Conservation (phyloP, 2,888 invertebrate genomes). For the Drosophila nr. perissopoda region DNA sequence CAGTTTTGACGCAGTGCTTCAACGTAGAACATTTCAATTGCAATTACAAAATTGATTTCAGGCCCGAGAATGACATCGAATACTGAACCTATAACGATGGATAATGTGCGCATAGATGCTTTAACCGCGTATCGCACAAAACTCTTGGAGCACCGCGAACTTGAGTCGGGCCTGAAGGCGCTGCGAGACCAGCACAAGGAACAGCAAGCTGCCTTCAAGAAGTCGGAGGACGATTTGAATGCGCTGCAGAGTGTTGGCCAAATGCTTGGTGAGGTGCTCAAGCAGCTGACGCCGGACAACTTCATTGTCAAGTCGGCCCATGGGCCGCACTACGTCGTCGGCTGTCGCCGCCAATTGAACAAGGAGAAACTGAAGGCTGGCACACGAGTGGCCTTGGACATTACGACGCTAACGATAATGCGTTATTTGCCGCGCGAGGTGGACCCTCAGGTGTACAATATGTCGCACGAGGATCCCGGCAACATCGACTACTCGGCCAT, state of each 20-base stretch:
- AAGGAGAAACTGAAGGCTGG: slow-evolving; percentile 97
- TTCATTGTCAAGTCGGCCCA: slow-evolving; percentile 99
- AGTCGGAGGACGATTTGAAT: slow-evolving; percentile 99
- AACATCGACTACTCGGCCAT: slow-evolving; percentile 97
- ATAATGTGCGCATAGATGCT: slow-evolving; percentile 88
- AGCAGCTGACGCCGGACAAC: slow-evolving; percentile 99
- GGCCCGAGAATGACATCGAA: slow-evolving; percentile 26
- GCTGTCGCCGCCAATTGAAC: slow-evolving; percentile 97
- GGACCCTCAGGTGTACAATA: slow-evolving; percentile 99
- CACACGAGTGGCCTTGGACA: slow-evolving; percentile 98
- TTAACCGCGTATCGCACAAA: slow-evolving; percentile 96
- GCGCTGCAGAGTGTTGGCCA: slow-evolving; percentile 99
- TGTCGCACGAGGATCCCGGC: slow-evolving; percentile 99
- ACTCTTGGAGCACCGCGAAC: slow-evolving; percentile 96
- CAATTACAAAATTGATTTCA: slow-evolving; percentile 28
- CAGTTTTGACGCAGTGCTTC: slow-evolving; percentile 32
- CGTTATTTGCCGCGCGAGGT: slow-evolving; percentile 98
- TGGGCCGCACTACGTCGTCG: slow-evolving; percentile 99
- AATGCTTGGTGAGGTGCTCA: slow-evolving; percentile 99
- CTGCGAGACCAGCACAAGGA: slow-evolving; percentile 97
- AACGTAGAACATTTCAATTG: slow-evolving; percentile 5
- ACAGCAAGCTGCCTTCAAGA: slow-evolving; percentile 97
- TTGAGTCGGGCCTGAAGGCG: slow-evolving; percentile 95
- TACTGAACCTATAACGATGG: not conserved
- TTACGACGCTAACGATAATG: slow-evolving; percentile 99